A percentile compares a stretch with the other conserved stretches of the same genome.
Evolutionary conservation across 2,113 vertebrate genomes (phyloP).

Genomic region (Onychorhynchus coronatus): DNA sequence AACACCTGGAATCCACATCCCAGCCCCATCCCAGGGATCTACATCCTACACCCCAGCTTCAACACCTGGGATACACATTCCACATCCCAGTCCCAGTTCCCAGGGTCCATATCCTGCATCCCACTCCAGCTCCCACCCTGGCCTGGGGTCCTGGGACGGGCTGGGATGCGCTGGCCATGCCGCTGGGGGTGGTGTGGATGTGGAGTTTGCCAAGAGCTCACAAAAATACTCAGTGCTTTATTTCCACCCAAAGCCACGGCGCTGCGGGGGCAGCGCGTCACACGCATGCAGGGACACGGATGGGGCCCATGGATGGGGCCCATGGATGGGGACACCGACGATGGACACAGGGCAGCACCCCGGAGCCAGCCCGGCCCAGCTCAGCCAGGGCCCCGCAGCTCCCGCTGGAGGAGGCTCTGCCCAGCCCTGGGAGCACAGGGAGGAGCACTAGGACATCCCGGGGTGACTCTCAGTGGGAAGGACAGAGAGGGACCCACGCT

Average conservation of each 20-base stretch:
- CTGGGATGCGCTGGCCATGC: accelerated
- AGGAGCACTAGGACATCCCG: not conserved
- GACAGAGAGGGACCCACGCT: not conserved
- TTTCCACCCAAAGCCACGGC: not conserved
- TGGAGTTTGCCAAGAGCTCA: not conserved
- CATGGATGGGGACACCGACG: not conserved
- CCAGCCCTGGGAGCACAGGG: not conserved
- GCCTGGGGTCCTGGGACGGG: not conserved
- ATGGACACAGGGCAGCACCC: not conserved
- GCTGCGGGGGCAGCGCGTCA: not conserved
- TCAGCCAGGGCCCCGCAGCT: not conserved
- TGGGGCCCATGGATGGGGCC: not conserved
- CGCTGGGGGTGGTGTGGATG: not conserved
- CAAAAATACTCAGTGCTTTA: conserved; percentile 38
- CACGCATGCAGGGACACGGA: not conserved
- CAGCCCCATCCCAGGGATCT: not conserved
- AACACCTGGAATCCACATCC: not conserved
- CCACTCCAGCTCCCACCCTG: not conserved
- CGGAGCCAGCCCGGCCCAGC: accelerated
- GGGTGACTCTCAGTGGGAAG: accelerated
- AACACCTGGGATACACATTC: not conserved
- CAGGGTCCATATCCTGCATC: accelerated
- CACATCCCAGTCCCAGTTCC: not conserved
- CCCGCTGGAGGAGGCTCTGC: not conserved
- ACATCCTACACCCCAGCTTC: not conserved